phyloP scores from a whole-genome alignment of 2,797 vertebrate genomes.

The Pangasius macronema region DNA sequence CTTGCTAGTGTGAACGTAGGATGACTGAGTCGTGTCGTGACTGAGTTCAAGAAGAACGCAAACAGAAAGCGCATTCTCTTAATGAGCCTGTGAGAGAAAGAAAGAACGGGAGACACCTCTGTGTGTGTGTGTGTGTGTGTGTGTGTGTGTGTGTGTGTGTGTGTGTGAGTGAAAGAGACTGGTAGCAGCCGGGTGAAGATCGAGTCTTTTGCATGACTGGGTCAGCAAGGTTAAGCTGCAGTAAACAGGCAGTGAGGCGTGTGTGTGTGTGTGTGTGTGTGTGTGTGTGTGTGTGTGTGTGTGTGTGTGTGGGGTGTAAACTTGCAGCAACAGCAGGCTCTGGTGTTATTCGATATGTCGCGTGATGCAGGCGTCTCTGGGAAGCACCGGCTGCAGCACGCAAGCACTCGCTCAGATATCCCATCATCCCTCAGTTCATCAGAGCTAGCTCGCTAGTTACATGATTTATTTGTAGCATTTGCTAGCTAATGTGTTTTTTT shows the following conservation, averaged over 20 bases:
- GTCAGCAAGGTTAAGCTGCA: conserved; percentile 56
- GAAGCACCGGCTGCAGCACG: neutral
- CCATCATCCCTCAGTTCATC: neutral
- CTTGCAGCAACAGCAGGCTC: conserved; percentile 43
- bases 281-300: conserved; percentile 7
- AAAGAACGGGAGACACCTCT: conserved; percentile 18
- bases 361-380: conserved; percentile 19
- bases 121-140: neutral
- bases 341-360: conserved; percentile 45
- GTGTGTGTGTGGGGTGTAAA: conserved; percentile 37
- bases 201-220: conserved; percentile 36
- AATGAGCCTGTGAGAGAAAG: conserved; percentile 53
- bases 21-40: neutral
- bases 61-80: neutral
- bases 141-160: conserved; percentile 18
- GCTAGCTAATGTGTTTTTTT: neutral
- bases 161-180: neutral
- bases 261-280: neutral
- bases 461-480: neutral
- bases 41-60: neutral
- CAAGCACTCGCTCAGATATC: neutral
- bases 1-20: neutral
- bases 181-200: conserved; percentile 24
- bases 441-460: neutral
- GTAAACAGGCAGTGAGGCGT: conserved; percentile 8